Base-by-base conservation (phyloP, 2,797 vertebrate species). In the Smutsia temminckii region DNA sequence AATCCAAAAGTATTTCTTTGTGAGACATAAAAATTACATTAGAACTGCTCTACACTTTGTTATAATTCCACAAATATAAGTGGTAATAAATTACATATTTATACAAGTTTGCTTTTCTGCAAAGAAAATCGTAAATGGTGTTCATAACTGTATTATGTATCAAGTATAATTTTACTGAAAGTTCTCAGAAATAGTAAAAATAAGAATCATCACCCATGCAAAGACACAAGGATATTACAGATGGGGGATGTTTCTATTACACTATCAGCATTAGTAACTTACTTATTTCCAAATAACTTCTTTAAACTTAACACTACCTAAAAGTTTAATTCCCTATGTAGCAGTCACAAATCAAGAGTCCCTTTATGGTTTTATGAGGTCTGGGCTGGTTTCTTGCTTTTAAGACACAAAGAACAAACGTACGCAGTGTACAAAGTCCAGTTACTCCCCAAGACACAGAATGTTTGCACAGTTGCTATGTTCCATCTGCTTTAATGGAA, bases 401-500 rank as follows among this genome's bases (percentile, higher is more conserved):
- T 63, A 69, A 85, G 53, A 46, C 8, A 78, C n/a, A 69, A 61
- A 25, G 49, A 71, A 83, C 37, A 68, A 80, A 85, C 55, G 3
- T 42, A 42, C 0, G 6, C 8, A 14, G 32, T 0, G 53, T 95
- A 87, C 95, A 94, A 97, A 97, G 97, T 97, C 29, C 95, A 96
- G 32, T 75, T 91, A 84, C 20, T 53, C 71, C 89, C 34, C 6
- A 0, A 66, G 42, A 2, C 27, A 68, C 20, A 71, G 74, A 64
- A 25, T 49, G 3, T 74, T 64, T 61, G 34, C 85, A 66, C 37
- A 80, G 34, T 63, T 34, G 10, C 34, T 55, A 1, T 53, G 80
- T 49, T 37, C 42, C 40, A 51, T 25, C 32, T 79, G 29, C 12
- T 40, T 57, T 80, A 85, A 14, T 3, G 21, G 8, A 81, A 88